Conservation (phyloP, 1,140 invertebrate species). For the Eueides isabella region DNA sequence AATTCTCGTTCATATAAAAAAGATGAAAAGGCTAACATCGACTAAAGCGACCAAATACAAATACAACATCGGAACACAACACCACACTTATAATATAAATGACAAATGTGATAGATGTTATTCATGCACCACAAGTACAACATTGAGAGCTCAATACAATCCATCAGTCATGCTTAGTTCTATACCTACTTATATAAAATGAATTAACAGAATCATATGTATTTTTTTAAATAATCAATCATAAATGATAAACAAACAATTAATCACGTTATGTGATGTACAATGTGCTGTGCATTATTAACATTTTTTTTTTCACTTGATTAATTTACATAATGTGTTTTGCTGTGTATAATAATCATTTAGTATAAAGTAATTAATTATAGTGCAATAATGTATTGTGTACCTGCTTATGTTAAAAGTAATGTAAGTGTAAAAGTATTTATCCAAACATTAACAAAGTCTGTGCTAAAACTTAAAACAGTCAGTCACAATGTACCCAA, state of each 20-base stretch:
- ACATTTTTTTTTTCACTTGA: neutral
- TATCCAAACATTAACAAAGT: neutral
- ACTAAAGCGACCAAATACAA: constrained; percentile 66
- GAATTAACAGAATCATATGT: neutral
- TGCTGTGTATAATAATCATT: neutral
- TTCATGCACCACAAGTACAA: constrained; percentile 78
- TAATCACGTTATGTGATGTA: neutral
- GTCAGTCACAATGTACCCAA: constrained; percentile 55
- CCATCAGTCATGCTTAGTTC: constrained; percentile 32
- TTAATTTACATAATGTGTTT: constrained; percentile 16
- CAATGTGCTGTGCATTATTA: constrained; percentile 18
- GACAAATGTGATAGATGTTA: constrained; percentile 71
- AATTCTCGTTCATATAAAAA: neutral
- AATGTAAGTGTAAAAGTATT: neutral
- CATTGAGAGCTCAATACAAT: constrained; percentile 42
- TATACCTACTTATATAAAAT: constrained; percentile 10
- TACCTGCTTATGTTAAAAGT: constrained; percentile 15
- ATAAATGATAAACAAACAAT: neutral
- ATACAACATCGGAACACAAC: constrained; percentile 69
- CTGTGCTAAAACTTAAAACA: constrained; percentile 17
- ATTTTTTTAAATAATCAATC: neutral
- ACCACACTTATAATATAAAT: constrained; percentile 63
- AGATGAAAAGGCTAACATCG: constrained; percentile 47
- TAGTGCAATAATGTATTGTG: constrained; percentile 13
- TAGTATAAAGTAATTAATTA: neutral